Evolutionary conservation across 2,888 invertebrate genomes (phyloP).

Genomic region (Acleris laterana): DNA sequence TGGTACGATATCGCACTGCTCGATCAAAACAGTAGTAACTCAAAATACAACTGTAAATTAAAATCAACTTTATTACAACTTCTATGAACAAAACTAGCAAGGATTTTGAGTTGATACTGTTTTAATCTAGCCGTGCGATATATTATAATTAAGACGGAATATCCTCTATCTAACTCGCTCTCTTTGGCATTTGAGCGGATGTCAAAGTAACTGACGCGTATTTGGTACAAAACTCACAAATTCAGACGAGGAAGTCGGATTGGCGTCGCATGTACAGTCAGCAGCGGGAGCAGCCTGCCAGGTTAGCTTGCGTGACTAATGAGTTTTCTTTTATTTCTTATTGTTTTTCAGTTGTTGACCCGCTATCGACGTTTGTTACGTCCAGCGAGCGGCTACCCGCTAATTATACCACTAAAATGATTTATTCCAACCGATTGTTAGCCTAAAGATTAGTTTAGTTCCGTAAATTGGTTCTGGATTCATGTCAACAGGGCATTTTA

Average conservation of each 20-base stretch:
- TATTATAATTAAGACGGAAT: too few relatives aligned
- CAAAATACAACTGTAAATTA: too few relatives aligned
- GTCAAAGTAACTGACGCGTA: too few relatives aligned
- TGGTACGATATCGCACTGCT: too few relatives aligned
- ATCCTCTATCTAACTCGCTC: too few relatives aligned
- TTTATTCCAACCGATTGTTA: conserved; percentile 67
- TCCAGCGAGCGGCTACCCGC: conserved; percentile 50
- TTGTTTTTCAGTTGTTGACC: conserved; percentile 80
- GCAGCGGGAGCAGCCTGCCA: conserved; percentile 48
- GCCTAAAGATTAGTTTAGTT: conserved; percentile 52
- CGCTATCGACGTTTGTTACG: conserved; percentile 70
- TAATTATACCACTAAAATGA: conserved; percentile 74
- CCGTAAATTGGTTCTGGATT: conserved; percentile 59
- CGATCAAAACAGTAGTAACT: too few relatives aligned
- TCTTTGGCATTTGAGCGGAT: too few relatives aligned
- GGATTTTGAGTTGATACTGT: too few relatives aligned
- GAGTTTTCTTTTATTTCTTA: conserved; percentile 77
- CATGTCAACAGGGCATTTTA: conserved; percentile 64
- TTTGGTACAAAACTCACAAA: too few relatives aligned
- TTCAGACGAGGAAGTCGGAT: background rate
- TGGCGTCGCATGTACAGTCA: conserved; percentile 46
- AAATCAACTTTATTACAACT: too few relatives aligned
- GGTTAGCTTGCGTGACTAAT: conserved; percentile 76
- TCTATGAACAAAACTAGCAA: too few relatives aligned
- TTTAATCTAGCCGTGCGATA: too few relatives aligned